These are phyloP conservation scores for Picathartes gymnocephalus DNA, from an alignment of 2,113 vertebrate genomes.

Conservation along the genomic window DNA sequence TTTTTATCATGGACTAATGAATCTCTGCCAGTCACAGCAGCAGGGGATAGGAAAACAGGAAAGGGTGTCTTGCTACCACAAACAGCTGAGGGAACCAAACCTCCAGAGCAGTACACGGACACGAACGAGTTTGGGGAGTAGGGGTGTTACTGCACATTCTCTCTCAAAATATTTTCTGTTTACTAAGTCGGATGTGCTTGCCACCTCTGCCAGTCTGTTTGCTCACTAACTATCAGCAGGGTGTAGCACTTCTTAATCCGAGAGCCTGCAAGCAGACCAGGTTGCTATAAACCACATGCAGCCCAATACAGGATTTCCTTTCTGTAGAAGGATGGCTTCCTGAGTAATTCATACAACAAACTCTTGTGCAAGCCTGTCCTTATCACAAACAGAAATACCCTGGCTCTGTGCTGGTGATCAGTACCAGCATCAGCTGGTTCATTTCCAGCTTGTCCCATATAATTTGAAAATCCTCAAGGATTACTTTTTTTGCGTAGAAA, in stretches of 20 bases:
- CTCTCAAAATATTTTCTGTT: background rate
- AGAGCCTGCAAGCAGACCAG: background rate
- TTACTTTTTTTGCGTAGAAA: background rate
- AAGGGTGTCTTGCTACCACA: background rate
- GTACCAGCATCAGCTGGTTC: background rate
- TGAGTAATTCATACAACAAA: background rate
- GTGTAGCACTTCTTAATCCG: background rate
- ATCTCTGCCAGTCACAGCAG: background rate
- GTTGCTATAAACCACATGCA: background rate
- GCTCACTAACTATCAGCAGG: background rate
- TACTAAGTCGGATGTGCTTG: background rate
- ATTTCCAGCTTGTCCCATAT: background rate
- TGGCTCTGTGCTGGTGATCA: background rate
- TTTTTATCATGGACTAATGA: background rate
- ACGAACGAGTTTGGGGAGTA: background rate
- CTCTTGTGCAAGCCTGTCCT: background rate
- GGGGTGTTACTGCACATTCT: background rate
- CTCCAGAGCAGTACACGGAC: background rate
- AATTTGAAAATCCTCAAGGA: background rate
- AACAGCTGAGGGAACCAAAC: background rate
- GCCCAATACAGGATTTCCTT: conserved; percentile 48
- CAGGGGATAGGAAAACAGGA: background rate
- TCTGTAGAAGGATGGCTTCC: conserved; percentile 4
- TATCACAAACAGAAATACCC: background rate
- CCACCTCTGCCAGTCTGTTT: background rate